A percentile compares a stretch with the other conserved stretches of the same genome.
Evolutionary conservation across 1,140 invertebrate species (phyloP).

Genomic region (Ips nitidus): DNA sequence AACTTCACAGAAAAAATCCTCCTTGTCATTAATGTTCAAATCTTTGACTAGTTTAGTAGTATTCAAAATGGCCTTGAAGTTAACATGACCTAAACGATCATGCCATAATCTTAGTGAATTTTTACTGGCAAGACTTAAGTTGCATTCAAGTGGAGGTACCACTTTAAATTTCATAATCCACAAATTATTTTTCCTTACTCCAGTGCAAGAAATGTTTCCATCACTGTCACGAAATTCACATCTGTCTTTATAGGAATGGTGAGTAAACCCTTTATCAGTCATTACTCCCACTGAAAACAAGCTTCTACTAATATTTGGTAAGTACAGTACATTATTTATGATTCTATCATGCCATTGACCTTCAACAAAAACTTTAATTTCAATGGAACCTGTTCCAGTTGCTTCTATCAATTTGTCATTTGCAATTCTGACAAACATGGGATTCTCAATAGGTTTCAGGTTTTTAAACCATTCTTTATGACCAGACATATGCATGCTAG

Average conservation of each 20-base stretch:
- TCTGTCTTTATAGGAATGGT: too few species aligned
- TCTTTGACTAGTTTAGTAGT: not conserved
- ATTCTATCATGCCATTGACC: too few species aligned
- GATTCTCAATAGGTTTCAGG: conserved; percentile 8
- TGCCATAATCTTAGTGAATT: conserved; percentile 48
- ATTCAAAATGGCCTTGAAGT: conserved; percentile 36
- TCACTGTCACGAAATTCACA: too few species aligned
- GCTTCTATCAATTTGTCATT: too few species aligned
- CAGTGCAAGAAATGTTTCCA: conserved; percentile 28
- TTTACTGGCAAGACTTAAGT: conserved; percentile 6
- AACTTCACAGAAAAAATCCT: conserved; percentile 46
- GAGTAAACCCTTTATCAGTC: too few species aligned
- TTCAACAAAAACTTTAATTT: too few species aligned
- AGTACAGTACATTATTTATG: too few species aligned
- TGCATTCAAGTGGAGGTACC: conserved; percentile 7
- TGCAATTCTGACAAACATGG: conserved; percentile 24
- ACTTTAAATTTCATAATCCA: conserved; percentile 30
- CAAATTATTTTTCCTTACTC: conserved; percentile 25
- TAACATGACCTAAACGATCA: conserved; percentile 52
- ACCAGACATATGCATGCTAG: too few species aligned
- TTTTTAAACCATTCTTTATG: conserved; percentile 16
- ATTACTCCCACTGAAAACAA: too few species aligned
- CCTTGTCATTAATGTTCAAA: conserved; percentile 6
- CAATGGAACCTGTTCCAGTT: too few species aligned
- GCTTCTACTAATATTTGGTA: too few species aligned